A percentile compares a stretch with the other conserved stretches of the same genome.
Conservation (phyloP, 2,113 vertebrate species). For the Dolichallabes microphthalmus region DNA sequence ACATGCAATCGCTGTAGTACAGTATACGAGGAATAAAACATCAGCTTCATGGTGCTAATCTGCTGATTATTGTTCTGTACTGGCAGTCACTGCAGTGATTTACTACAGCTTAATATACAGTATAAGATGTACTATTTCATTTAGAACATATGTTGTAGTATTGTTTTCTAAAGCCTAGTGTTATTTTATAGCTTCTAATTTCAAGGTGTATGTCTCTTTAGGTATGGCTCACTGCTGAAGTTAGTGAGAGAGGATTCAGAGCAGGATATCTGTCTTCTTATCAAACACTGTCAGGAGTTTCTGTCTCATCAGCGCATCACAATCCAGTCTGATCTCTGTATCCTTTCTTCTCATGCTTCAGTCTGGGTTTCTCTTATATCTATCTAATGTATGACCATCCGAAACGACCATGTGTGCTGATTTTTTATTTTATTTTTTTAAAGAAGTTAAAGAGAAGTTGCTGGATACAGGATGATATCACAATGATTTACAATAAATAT, state of each 20-base stretch:
- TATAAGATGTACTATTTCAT: no score
- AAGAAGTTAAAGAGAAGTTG: not conserved
- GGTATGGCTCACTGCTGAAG: slow-evolving; percentile 82
- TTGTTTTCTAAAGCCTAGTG: not conserved
- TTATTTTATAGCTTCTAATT: not conserved
- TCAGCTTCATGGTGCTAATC: no score
- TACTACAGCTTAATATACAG: not conserved
- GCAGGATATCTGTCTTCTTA: slow-evolving; percentile 72
- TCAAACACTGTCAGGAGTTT: slow-evolving; percentile 78
- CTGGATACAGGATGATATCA: not conserved
- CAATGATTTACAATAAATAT: not conserved
- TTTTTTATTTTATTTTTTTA: no score
- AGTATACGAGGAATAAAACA: not conserved
- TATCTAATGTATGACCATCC: not conserved
- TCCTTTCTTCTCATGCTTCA: slow-evolving; percentile 71
- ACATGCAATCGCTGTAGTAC: not conserved
- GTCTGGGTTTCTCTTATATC: not conserved
- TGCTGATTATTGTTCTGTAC: not conserved
- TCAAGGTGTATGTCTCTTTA: slow-evolving; percentile 56
- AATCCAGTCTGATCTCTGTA: slow-evolving; percentile 76
- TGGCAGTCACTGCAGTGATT: not conserved
- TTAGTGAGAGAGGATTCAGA: slow-evolving; percentile 74
- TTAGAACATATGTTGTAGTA: no score
- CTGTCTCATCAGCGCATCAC: slow-evolving; percentile 75
- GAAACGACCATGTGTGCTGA: not conserved